A percentile compares a stretch with the other conserved stretches of the same genome.
phyloP scores from a whole-genome alignment of 2,888 invertebrate species.

The Danaus chrysippus region DNA sequence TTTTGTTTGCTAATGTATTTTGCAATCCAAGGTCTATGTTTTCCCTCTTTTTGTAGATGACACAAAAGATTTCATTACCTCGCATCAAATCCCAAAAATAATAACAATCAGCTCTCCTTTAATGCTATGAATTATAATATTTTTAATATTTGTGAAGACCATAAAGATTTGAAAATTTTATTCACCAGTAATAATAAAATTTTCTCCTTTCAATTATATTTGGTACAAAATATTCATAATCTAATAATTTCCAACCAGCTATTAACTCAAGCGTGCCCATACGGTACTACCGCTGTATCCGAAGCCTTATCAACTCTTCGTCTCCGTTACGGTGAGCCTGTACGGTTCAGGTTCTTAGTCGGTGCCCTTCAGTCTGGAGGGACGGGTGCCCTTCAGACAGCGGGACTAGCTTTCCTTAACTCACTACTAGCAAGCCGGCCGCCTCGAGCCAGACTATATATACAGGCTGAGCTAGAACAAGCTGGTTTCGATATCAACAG shows the following conservation, averaged over 20 bases:
- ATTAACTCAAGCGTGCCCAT: constrained; percentile 82
- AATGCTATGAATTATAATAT: no score
- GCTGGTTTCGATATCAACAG: constrained; percentile 85
- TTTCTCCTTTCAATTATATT: no score
- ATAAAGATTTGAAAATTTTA: no score
- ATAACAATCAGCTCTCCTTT: no score
- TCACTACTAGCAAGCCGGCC: constrained; percentile 88
- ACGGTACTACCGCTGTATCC: constrained; percentile 90
- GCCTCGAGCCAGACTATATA: constrained; percentile 87
- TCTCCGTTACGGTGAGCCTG: constrained; percentile 93
- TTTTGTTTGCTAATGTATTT: no score
- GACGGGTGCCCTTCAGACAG: constrained; percentile 85
- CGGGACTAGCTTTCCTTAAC: constrained; percentile 91
- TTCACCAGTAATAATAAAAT: no score
- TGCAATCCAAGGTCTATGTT: no score
- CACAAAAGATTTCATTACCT: no score
- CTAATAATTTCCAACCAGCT: constrained; percentile 76
- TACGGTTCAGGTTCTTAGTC: constrained; percentile 92
- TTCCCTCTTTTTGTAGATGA: no score
- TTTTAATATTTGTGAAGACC: no score
- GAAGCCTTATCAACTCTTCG: constrained; percentile 94
- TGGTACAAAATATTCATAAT: background rate
- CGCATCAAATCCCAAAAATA: no score
- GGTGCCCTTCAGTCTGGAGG: constrained; percentile 91
- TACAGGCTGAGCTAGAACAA: constrained; percentile 91